Evolutionary conservation across 2,797 vertebrate species (phyloP).

Genomic region (Adrianichthys oophorus): DNA sequence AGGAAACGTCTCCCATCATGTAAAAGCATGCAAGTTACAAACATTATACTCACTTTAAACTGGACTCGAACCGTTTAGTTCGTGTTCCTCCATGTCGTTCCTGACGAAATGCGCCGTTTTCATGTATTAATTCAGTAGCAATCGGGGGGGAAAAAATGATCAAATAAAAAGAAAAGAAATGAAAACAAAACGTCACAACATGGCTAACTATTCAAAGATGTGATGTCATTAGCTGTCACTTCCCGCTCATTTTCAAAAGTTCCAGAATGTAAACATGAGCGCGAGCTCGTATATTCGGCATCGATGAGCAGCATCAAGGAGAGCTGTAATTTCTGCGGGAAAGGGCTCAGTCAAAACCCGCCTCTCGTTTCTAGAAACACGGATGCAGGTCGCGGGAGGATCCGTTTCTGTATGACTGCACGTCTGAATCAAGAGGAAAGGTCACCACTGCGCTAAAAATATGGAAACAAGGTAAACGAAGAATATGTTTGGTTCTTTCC

Average conservation of each 20-base stretch:
- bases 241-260: constrained; percentile 76
- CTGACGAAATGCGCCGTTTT: too few relatives aligned
- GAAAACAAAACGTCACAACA: neutral
- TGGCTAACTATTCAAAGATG: constrained; percentile 19
- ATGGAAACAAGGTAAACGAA: neutral
- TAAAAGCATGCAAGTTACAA: too few relatives aligned
- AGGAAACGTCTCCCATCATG: too few relatives aligned
- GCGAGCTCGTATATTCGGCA: too few relatives aligned
- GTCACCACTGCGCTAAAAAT: neutral
- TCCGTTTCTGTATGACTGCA: neutral
- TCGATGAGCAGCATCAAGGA: neutral
- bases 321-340: neutral
- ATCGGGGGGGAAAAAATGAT: neutral
- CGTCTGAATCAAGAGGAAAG: neutral
- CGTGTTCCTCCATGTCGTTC: too few relatives aligned
- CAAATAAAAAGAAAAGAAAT: neutral
- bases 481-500: neutral
- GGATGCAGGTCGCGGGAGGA: neutral
- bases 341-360: neutral
- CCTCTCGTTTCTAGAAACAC: constrained; percentile 1
- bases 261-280: neutral
- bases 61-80: too few relatives aligned
- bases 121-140: neutral
- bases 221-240: constrained; percentile 53
- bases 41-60: too few relatives aligned